Base-by-base conservation (phyloP, 2,797 vertebrate species). In the Philypnodon macrostomus region DNA sequence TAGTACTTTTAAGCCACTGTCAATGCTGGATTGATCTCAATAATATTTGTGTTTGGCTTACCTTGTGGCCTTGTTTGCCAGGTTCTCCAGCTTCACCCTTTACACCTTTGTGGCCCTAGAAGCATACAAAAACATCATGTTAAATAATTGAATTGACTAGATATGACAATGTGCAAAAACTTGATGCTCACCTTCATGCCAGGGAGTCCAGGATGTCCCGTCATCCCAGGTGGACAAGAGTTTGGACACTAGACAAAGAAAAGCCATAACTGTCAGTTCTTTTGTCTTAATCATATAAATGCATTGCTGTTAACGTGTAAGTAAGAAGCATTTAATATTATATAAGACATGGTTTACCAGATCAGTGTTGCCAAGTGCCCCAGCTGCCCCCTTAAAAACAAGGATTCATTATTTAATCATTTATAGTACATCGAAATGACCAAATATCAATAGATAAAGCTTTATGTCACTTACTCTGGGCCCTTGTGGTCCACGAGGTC, bases 51-150 rank as follows among this genome's bases (percentile, higher is more conserved):
- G 4, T 38, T 26, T 36, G 6, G 21, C 64, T 90, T 92, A 96
- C 97, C 94, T 96, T 98, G 81, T 98, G 95, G 23, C 96, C 96
- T 88, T 99, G 97, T 87, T 93, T 97, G 63, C 97, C 97, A 33
- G 97, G 97, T 77, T 97, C 96, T 46, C 97, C 97, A 45, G 78
- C 67, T 62, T 98, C 96, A 67, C 95, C 97, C 84, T 96, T 96
- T 34, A 87, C 90, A 37, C 96, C 97, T 88, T 98, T 99, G 69
- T 98, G 95, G 13, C 97, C 96, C 97, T 99, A 79, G 45, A 68
- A 81, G 37, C 7, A 59, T 4, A 33, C 15, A 21, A 48, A 47
- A 40, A 21, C 48, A 0, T n/a, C n/a, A 5, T 2, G 0, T 65
- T 44, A 35, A 49, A 51, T 1, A 59, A 42, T 57, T 9, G 42